A percentile compares a stretch with the other conserved stretches of the same genome.
phyloP scores from a whole-genome alignment of 2,797 vertebrate species.

The Pteropus rufus region DNA sequence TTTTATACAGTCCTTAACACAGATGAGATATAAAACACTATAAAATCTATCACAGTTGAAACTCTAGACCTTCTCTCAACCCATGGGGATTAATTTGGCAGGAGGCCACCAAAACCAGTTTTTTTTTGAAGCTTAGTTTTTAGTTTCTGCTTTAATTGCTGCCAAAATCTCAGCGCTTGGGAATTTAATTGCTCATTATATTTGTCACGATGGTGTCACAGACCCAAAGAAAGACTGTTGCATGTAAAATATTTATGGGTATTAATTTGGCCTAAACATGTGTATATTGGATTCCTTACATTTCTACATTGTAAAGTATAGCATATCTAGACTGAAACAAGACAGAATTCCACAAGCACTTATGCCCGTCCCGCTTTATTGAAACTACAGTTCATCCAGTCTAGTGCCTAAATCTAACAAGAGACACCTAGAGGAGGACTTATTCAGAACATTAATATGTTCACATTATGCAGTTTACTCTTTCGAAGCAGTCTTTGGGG shows the following conservation, averaged over 20 bases:
- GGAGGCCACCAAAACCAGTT: slow-evolving; percentile 63
- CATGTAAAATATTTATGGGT: slow-evolving; percentile 63
- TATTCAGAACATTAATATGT: background rate
- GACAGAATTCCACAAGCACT: background rate
- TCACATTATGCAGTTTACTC: background rate
- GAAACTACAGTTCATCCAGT: background rate
- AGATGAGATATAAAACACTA: slow-evolving; percentile 30
- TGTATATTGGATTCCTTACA: slow-evolving; percentile 37
- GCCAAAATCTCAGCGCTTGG: slow-evolving; percentile 69
- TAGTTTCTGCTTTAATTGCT: slow-evolving; percentile 76
- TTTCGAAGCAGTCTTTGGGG: background rate
- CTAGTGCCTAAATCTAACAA: background rate
- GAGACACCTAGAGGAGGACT: background rate
- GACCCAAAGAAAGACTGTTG: slow-evolving; percentile 68
- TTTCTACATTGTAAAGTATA: slow-evolving; percentile 8
- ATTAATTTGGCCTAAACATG: slow-evolving; percentile 61
- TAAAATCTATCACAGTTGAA: slow-evolving; percentile 70
- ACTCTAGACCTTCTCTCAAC: slow-evolving; percentile 66
- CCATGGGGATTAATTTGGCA: slow-evolving; percentile 72
- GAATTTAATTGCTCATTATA: slow-evolving; percentile 79
- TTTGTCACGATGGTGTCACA: slow-evolving; percentile 71
- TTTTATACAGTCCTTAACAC: slow-evolving; percentile 60
- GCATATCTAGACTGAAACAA: background rate
- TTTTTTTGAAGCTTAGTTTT: slow-evolving; percentile 70
- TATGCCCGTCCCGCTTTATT: background rate